Conservation (phyloP, 2,797 vertebrate genomes). For the Pangasius larnaudii region DNA sequence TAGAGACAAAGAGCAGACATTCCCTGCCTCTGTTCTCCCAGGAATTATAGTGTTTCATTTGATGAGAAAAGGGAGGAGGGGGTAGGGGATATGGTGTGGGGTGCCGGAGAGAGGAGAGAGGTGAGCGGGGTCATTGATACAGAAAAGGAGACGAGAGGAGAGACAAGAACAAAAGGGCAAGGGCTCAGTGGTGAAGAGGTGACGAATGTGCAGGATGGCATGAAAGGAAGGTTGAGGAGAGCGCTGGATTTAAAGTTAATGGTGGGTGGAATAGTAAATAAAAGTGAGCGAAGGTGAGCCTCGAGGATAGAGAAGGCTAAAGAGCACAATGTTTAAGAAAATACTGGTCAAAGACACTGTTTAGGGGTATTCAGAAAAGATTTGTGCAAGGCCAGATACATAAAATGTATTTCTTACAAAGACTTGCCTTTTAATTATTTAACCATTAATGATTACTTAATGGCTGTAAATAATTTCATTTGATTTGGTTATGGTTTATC, state of each 20-base stretch:
- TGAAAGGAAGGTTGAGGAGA: constrained; percentile 33
- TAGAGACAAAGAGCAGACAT: constrained; percentile 57
- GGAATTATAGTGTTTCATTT: constrained; percentile 53
- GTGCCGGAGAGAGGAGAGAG: constrained; percentile 20
- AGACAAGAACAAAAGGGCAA: constrained; percentile 47
- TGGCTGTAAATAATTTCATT: not conserved
- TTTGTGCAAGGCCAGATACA: not conserved
- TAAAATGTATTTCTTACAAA: not conserved
- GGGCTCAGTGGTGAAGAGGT: constrained; percentile 35
- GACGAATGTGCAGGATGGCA: constrained; percentile 42
- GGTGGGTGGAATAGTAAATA: constrained; percentile 38
- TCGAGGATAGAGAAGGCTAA: constrained; percentile 1
- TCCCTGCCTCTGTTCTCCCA: constrained; percentile 42
- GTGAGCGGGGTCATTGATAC: constrained; percentile 25
- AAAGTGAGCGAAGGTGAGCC: constrained; percentile 32
- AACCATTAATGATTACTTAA: not conserved
- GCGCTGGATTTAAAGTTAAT: constrained; percentile 33
- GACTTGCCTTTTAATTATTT: not conserved
- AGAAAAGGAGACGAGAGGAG: constrained; percentile 35
- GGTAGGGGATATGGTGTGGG: constrained; percentile 6
- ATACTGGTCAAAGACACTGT: too few species aligned
- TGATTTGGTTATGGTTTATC: not conserved
- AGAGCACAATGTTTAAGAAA: not conserved
- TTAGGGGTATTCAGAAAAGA: not conserved
- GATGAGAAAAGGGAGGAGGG: constrained; percentile 35